phyloP scores from a whole-genome alignment of 37 sponge, comb jelly and placozoan genomes.

The Beroe forskalii region DNA sequence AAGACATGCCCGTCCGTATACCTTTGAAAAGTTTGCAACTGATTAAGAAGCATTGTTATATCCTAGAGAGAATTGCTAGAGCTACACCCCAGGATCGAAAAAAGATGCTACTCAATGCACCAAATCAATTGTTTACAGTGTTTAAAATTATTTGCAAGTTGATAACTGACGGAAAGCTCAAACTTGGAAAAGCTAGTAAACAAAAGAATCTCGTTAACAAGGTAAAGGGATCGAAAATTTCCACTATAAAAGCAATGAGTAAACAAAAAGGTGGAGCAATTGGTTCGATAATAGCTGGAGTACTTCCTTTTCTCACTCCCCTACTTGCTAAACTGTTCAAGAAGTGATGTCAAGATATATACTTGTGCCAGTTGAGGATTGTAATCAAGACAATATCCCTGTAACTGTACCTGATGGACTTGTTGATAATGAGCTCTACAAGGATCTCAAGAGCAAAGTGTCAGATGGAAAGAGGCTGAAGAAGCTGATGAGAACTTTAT shows the following conservation, averaged over 20 bases:
- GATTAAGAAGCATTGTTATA: conserved; percentile 9
- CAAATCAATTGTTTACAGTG: background rate
- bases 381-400: background rate
- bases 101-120: background rate
- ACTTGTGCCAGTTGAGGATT: background rate
- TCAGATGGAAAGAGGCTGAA: background rate
- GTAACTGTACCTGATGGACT: background rate
- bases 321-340: background rate
- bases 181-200: background rate
- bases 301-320: background rate
- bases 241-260: background rate
- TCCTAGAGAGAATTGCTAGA: background rate
- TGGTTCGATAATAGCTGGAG: background rate
- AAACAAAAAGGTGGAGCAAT: background rate
- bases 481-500: background rate
- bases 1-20: conserved; percentile 2
- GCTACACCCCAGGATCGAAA: background rate
- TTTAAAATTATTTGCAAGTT: background rate
- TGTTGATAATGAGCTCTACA: background rate
- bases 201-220: background rate
- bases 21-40: background rate
- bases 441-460: background rate
- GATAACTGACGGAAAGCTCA: background rate
- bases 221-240: background rate
- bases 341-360: conserved; percentile 12